Conservation (phyloP, 1,140 invertebrate genomes). For the Rhynchophorus ferrugineus region DNA sequence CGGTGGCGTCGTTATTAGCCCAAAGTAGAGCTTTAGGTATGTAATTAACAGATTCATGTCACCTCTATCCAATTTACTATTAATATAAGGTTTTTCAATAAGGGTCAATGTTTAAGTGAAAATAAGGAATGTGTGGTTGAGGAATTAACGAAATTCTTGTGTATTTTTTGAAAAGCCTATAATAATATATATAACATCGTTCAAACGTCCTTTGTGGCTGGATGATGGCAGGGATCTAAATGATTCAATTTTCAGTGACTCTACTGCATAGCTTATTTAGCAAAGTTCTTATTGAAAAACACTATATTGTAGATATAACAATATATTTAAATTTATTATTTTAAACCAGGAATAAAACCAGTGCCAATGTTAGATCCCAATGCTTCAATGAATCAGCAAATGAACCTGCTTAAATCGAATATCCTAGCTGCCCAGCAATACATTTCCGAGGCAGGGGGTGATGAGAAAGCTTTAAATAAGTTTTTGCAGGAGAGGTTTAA, state of each 20-base stretch:
- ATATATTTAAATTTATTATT: too few relatives aligned
- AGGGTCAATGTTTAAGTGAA: too few relatives aligned
- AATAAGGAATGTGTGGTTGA: too few relatives aligned
- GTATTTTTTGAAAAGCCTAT: too few relatives aligned
- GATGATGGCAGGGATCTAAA: too few relatives aligned
- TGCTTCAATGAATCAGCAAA: slow-evolving; percentile 50
- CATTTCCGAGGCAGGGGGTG: slow-evolving; percentile 43
- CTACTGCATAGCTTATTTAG: too few relatives aligned
- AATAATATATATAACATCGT: too few relatives aligned
- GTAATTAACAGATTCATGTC: background rate
- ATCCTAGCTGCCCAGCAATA: slow-evolving; percentile 51
- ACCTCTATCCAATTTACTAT: background rate
- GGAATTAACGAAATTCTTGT: too few relatives aligned
- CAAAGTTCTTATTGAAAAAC: too few relatives aligned
- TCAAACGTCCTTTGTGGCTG: too few relatives aligned
- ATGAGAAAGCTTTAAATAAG: slow-evolving; percentile 43
- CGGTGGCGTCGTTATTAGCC: slow-evolving; percentile 76
- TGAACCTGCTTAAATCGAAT: slow-evolving; percentile 52
- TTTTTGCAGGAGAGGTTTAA: slow-evolving; percentile 47
- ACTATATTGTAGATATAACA: too few relatives aligned
- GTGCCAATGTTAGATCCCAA: slow-evolving; percentile 50
- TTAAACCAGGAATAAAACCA: slow-evolving; percentile 50
- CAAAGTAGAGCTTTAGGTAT: slow-evolving; percentile 71
- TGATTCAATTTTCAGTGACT: too few relatives aligned
- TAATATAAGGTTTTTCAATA: background rate